phyloP scores from a whole-genome alignment of 2,797 vertebrate genomes.

The Gastrophryne carolinensis region DNA sequence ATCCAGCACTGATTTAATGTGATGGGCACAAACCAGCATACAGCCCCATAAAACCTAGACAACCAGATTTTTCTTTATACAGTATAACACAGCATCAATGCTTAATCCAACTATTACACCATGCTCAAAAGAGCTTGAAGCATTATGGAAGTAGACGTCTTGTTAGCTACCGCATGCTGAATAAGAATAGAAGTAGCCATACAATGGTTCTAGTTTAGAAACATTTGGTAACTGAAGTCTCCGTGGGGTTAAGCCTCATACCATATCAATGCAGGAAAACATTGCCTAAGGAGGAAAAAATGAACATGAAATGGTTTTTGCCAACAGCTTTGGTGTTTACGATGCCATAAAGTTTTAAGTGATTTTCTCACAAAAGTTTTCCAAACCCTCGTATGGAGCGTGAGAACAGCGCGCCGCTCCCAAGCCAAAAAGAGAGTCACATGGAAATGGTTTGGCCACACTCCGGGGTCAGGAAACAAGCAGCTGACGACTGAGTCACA shows the following conservation, averaged over 20 bases:
- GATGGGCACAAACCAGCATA: no score
- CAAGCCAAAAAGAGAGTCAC: slow-evolving; percentile 40
- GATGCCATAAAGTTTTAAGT: slow-evolving; percentile 51
- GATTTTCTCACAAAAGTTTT: slow-evolving; percentile 51
- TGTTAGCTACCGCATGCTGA: no score
- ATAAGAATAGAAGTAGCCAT: no score
- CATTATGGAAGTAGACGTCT: no score
- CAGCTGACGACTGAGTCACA: slow-evolving; percentile 48
- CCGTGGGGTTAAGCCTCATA: neutral
- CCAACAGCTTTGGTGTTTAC: slow-evolving; percentile 49
- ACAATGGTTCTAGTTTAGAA: no score
- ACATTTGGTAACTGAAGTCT: neutral
- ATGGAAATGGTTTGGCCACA: slow-evolving; percentile 46
- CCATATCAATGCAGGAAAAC: slow-evolving; percentile 7
- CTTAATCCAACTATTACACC: no score
- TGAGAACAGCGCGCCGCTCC: slow-evolving; percentile 33
- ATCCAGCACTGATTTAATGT: no score
- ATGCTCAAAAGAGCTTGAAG: no score
- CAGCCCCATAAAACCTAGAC: no score
- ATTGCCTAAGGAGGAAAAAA: slow-evolving; percentile 40
- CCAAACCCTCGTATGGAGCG: slow-evolving; percentile 42
- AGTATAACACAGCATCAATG: no score
- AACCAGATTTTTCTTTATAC: no score
- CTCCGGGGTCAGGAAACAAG: slow-evolving; percentile 36
- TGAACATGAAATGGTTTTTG: slow-evolving; percentile 20